These are phyloP conservation scores for Elegia similella DNA, from an alignment of 2,888 invertebrate genomes.

Conservation along the genomic window DNA sequence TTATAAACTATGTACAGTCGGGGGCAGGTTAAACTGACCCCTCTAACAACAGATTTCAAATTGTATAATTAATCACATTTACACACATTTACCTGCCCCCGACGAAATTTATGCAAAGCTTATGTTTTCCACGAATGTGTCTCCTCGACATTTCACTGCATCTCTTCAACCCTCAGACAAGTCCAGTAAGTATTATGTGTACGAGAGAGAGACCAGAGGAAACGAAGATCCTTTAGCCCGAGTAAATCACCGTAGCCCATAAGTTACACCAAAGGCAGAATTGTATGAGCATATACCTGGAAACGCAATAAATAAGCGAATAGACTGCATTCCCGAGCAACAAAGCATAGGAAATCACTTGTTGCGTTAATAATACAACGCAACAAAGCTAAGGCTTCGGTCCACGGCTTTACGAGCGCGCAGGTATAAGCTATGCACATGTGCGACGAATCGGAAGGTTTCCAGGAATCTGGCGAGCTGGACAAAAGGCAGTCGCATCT, in stretches of 20 bases:
- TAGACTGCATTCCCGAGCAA: slow-evolving; percentile 12
- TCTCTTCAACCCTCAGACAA: too few relatives aligned
- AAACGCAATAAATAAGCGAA: neutral
- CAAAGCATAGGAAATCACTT: slow-evolving; percentile 24
- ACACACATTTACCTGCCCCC: too few relatives aligned
- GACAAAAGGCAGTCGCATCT: slow-evolving; percentile 60
- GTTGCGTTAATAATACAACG: slow-evolving; percentile 13
- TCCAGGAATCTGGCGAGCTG: slow-evolving; percentile 51
- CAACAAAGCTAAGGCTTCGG: slow-evolving; percentile 26
- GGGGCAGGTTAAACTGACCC: too few relatives aligned
- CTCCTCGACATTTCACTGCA: too few relatives aligned
- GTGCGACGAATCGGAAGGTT: slow-evolving; percentile 50
- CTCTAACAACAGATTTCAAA: too few relatives aligned
- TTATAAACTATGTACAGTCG: too few relatives aligned
- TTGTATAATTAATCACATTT: too few relatives aligned
- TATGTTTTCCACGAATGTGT: too few relatives aligned
- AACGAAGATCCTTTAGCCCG: neutral
- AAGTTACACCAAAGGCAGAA: neutral
- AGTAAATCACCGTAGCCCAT: neutral
- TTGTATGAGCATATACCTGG: neutral
- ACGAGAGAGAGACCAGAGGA: neutral
- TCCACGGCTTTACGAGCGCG: slow-evolving; percentile 34
- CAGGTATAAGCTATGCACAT: slow-evolving; percentile 62
- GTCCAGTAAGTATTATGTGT: neutral
- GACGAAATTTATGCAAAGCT: too few relatives aligned